phyloP scores from a whole-genome alignment of 2,113 vertebrate species.

The Odontophorus gujanensis region DNA sequence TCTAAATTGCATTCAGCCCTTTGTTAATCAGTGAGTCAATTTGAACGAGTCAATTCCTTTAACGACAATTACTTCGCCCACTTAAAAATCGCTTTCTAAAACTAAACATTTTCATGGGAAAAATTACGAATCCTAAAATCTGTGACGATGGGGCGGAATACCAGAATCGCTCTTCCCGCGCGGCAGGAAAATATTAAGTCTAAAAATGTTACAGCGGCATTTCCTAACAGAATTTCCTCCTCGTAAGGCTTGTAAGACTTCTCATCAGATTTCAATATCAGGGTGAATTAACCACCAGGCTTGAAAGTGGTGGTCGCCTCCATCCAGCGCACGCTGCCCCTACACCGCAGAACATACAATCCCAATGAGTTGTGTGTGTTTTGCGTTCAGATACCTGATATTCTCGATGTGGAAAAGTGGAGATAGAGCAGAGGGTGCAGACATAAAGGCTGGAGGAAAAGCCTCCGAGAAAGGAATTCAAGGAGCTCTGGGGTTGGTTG shows the following conservation, averaged over 20 bases:
- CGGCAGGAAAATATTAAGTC: neutral
- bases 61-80: neutral
- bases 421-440: neutral
- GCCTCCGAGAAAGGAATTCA: neutral
- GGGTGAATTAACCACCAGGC: neutral
- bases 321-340: too few species aligned
- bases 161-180: neutral
- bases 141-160: neutral
- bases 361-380: accelerated
- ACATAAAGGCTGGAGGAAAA: neutral
- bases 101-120: neutral
- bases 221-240: neutral
- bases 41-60: slow-evolving; percentile 19
- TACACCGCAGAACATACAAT: too few species aligned
- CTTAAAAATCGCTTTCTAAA: slow-evolving; percentile 36
- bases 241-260: neutral
- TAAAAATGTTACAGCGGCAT: neutral
- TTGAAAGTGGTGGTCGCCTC: too few species aligned
- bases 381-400: neutral
- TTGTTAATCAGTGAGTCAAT: neutral
- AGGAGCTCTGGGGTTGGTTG: neutral
- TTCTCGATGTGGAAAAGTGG: neutral
- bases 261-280: neutral
- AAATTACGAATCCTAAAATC: neutral
- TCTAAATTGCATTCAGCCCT: neutral